Evolutionary conservation across 2,797 vertebrate species (phyloP).

Genomic region (Huso huso): DNA sequence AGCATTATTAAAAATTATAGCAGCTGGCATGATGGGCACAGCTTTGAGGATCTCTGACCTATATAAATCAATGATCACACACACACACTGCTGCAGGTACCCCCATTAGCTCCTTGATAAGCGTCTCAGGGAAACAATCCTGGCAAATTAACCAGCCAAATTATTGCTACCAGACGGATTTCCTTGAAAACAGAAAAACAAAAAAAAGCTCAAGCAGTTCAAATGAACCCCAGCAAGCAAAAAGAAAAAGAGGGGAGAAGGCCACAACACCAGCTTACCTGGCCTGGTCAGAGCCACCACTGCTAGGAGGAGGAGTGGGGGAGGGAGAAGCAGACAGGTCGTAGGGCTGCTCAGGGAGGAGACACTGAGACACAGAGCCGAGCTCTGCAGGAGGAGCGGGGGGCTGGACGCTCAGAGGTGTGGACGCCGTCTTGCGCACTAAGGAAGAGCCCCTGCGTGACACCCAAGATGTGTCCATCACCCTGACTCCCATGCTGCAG

Average conservation of each 20-base stretch:
- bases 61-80: too few relatives aligned
- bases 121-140: too few relatives aligned
- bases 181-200: conserved; percentile 3
- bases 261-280: conserved; percentile 66
- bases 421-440: conserved; percentile 73
- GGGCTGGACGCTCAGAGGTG: conserved; percentile 74
- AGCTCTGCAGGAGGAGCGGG: conserved; percentile 67
- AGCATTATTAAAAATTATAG: too few relatives aligned
- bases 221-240: not conserved
- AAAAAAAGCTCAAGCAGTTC: conserved; percentile 1
- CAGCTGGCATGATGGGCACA: too few relatives aligned
- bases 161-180: not conserved
- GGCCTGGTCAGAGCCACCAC: conserved; percentile 60
- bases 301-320: conserved; percentile 63
- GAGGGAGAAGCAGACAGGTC: conserved; percentile 65
- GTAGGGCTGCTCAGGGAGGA: conserved; percentile 72
- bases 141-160: too few relatives aligned
- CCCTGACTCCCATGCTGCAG: conserved; percentile 91
- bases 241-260: conserved; percentile 9
- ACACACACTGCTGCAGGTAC: too few relatives aligned
- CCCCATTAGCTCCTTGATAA: too few relatives aligned
- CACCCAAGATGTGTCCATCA: conserved; percentile 98
- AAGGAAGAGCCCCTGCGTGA: conserved; percentile 82
- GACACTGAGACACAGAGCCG: conserved; percentile 46
- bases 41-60: too few relatives aligned